phyloP scores from a whole-genome alignment of 1,140 invertebrate species.

The Chrysopa pallens region DNA sequence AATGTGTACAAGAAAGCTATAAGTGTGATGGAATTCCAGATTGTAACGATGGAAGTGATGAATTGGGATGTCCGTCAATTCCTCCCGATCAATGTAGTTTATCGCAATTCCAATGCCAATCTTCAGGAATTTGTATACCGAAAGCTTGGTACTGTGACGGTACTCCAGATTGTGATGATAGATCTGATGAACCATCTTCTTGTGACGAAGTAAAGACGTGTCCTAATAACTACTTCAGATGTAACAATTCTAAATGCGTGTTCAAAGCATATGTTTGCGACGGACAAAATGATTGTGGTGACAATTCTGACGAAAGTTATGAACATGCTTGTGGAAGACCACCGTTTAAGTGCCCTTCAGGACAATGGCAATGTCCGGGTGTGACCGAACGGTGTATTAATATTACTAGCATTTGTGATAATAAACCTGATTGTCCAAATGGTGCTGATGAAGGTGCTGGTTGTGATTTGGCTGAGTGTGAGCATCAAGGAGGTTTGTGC shows the following conservation, averaged over 20 bases:
- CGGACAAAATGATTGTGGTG: slow-evolving; percentile 87
- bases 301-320: slow-evolving; percentile 78
- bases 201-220: slow-evolving; percentile 66
- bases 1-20: slow-evolving; percentile 85
- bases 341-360: slow-evolving; percentile 52
- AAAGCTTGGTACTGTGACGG: slow-evolving; percentile 90
- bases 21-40: slow-evolving; percentile 88
- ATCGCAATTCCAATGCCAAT: slow-evolving; percentile 75
- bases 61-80: slow-evolving; percentile 66
- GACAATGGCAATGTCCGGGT: slow-evolving; percentile 72
- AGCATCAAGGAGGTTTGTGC: slow-evolving; percentile 51
- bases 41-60: slow-evolving; percentile 84
- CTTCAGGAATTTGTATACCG: slow-evolving; percentile 82
- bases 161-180: slow-evolving; percentile 78
- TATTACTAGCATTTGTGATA: slow-evolving; percentile 66
- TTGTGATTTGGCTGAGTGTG: slow-evolving; percentile 63
- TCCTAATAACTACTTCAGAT: slow-evolving; percentile 63
- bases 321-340: slow-evolving; percentile 58
- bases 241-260: slow-evolving; percentile 77
- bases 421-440: slow-evolving; percentile 73
- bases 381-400: slow-evolving; percentile 61
- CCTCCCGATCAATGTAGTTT: slow-evolving; percentile 71
- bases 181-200: slow-evolving; percentile 72
- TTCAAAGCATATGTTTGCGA: slow-evolving; percentile 92
- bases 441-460: slow-evolving; percentile 77